Percentiles rank a stretch among this genome's conserved stretches.
These are phyloP conservation scores for Ostrea edulis DNA, from an alignment of 1,140 invertebrate genomes.

Conservation along the genomic window DNA sequence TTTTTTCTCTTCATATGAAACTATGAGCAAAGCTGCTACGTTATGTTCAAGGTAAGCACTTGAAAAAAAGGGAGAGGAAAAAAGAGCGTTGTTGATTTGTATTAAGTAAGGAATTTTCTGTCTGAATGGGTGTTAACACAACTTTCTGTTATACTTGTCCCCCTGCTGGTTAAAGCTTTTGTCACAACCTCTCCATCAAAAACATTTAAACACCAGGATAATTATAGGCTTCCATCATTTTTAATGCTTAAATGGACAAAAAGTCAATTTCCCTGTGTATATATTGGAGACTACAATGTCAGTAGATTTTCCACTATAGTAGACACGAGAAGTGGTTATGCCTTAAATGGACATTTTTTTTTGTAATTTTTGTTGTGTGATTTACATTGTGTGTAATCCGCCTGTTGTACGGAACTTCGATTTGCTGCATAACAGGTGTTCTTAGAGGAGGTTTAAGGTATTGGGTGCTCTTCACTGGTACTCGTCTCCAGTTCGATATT, in stretches of 20 bases:
- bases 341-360: not conserved
- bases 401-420: not conserved
- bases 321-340: conserved; percentile 1
- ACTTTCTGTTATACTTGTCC: not conserved
- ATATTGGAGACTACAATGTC: not conserved
- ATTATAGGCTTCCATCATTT: conserved; percentile 18
- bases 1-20: not conserved
- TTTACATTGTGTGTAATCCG: not conserved
- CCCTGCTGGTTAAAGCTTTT: not conserved
- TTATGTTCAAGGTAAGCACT: not conserved
- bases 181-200: conserved; percentile 8
- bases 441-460: conserved; percentile 3
- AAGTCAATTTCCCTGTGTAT: conserved; percentile 18
- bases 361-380: not conserved
- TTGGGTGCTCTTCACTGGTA: not conserved
- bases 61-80: not conserved
- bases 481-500: not conserved
- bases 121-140: not conserved
- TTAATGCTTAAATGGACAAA: conserved; percentile 35
- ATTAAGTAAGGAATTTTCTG: conserved; percentile 10
- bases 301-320: conserved; percentile 6
- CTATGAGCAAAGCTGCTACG: not conserved
- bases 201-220: conserved; percentile 31
- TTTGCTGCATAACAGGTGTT: not conserved
- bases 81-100: not conserved